A percentile compares a stretch with the other conserved stretches of the same genome.
Evolutionary conservation across 64 coral and sea anemone genomes (phyloP).

Genomic region (Actinia tenebrosa): DNA sequence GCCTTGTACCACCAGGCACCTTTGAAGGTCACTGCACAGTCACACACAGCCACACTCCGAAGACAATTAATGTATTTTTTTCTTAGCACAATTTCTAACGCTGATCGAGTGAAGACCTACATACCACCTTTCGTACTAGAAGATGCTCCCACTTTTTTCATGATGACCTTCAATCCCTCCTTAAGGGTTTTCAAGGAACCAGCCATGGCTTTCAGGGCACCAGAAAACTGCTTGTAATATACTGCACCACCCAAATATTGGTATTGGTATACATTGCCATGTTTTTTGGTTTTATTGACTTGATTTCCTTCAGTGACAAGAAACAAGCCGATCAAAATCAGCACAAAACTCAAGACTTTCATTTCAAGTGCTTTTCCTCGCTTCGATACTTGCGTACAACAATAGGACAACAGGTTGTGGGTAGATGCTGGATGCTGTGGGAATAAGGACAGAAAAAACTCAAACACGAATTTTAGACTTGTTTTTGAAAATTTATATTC

Average conservation of each 20-base stretch:
- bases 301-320: neutral
- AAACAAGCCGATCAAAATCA: neutral
- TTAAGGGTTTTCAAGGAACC: neutral
- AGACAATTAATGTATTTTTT: too few species aligned
- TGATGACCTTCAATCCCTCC: neutral
- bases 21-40: neutral
- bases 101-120: too few species aligned
- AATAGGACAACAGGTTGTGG: neutral
- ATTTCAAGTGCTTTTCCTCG: neutral
- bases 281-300: neutral
- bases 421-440: too few species aligned
- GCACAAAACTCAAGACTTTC: neutral
- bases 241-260: neutral
- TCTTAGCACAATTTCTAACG: too few species aligned
- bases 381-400: neutral
- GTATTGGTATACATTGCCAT: neutral
- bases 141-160: neutral
- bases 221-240: neutral
- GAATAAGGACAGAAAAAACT: too few species aligned
- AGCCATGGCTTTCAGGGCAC: neutral
- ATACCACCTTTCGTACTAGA: neutral
- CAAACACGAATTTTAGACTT: too few species aligned
- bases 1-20: neutral
- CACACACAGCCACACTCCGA: too few species aligned
- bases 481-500: too few species aligned